Evolutionary conservation across 2,113 vertebrate genomes (phyloP).

Genomic region (Lepidothrix coronata): DNA sequence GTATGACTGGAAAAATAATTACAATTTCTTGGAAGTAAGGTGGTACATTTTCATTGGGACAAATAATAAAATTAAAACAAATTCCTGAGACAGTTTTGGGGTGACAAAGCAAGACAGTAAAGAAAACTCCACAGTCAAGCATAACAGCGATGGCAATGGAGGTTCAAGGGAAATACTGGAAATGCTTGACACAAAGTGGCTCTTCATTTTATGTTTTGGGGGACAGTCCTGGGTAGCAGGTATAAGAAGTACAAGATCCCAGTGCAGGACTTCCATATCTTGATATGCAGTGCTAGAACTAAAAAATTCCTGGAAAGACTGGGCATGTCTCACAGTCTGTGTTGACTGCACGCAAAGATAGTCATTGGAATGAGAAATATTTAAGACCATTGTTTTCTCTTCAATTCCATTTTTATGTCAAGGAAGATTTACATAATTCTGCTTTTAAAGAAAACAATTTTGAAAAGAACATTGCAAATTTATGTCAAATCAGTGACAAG

Average conservation of each 20-base stretch:
- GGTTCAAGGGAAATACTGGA: neutral
- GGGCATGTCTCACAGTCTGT: neutral
- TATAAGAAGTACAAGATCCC: neutral
- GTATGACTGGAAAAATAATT: neutral
- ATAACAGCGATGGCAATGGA: rapidly evolving
- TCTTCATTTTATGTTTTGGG: neutral
- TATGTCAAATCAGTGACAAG: neutral
- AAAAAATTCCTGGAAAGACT: neutral
- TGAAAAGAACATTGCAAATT: neutral
- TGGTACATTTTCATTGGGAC: neutral
- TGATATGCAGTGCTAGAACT: neutral
- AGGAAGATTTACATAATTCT: neutral
- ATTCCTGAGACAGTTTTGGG: neutral
- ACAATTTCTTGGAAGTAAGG: neutral
- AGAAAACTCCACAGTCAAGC: neutral
- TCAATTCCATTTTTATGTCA: neutral
- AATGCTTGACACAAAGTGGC: neutral
- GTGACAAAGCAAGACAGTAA: neutral
- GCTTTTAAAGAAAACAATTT: neutral
- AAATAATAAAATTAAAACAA: neutral
- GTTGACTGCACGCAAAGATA: neutral
- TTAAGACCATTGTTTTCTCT: neutral
- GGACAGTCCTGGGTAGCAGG: neutral
- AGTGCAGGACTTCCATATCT: neutral
- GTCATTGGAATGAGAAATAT: neutral